Evolutionary conservation across 2,797 vertebrate genomes (phyloP), one percentile per base, ranked within the genome.

Genomic region (Esox masquinongy): DNA sequence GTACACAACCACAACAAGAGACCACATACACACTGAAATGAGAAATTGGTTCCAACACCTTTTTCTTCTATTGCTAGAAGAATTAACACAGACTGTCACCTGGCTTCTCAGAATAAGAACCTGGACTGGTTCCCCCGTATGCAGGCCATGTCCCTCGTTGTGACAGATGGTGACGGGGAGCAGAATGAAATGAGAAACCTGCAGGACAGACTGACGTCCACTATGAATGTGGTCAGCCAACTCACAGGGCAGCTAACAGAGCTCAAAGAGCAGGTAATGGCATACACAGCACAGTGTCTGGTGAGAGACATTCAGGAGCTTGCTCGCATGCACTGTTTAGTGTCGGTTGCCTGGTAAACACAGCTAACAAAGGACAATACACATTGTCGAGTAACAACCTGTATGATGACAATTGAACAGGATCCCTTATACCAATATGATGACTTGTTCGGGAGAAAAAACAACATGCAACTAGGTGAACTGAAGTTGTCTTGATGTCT

Each of bases 101-200:
- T 4, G 11, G 1, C 26, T 67, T 29, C 26, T 24, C 64, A 97
- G 96, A 96, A 94, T 86, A 96, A 95, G 90, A 97, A 97, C 90
- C 88, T 98, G 81, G 96, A 98, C 91, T 98, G 96, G 97, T 97
- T 98, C 79, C 98, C 97, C 3, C 93, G 97, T 82, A 99, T 99
- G 98, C 94, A 98, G 90, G 98, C 98, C 72, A 99, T 99, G 97
- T 99, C 98, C 0, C 93, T 99, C 82, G 98, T 99, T 90, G 96
- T 97, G 77, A 96, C 94, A 0, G 97, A 99, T 6, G 95, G 95
- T 0, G 98, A 99, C 56, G 97, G 97, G 0, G 98, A 99, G 79
- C 97, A 99, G 92, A 99, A 99, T 0, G 98, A 99, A 91, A 97
- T 99, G 92, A 93, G 97, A 72, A 95, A 96, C 29, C 90, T 99